Evolutionary conservation across 1,140 invertebrate genomes (phyloP).

Genomic region (Camponotus vicinus): DNA sequence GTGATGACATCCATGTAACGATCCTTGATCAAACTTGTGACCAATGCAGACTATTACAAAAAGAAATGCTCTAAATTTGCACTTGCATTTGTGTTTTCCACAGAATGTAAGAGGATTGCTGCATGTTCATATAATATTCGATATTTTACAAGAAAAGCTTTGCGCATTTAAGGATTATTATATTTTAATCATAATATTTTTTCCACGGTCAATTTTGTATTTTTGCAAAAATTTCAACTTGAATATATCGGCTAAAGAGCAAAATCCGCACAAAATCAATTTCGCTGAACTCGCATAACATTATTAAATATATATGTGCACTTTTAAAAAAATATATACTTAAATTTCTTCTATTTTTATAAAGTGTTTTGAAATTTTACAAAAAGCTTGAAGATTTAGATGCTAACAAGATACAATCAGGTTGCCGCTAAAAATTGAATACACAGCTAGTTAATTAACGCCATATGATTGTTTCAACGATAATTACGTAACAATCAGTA

Average conservation of each 20-base stretch:
- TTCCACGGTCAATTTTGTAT: neutral
- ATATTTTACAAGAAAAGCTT: neutral
- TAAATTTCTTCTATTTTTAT: neutral
- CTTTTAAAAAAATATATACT: neutral
- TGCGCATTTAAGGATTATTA: neutral
- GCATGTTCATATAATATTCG: neutral
- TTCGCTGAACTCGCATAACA: too few species aligned
- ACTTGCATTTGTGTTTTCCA: neutral
- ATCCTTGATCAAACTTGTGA: neutral
- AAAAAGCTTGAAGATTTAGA: neutral
- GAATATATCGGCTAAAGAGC: neutral
- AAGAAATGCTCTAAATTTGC: neutral
- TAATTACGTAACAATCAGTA: slow-evolving; percentile 22
- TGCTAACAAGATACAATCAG: neutral
- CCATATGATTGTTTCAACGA: neutral
- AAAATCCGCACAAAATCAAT: neutral
- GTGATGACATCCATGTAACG: neutral
- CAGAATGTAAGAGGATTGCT: neutral
- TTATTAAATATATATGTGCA: neutral
- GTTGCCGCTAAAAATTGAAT: neutral
- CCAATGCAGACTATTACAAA: neutral
- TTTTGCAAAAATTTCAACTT: neutral
- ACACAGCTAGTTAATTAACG: slow-evolving; percentile 28
- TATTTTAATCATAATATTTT: neutral
- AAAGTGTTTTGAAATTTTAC: neutral